Conservation (phyloP, 2,888 invertebrate genomes). For the Andrena marginata region DNA sequence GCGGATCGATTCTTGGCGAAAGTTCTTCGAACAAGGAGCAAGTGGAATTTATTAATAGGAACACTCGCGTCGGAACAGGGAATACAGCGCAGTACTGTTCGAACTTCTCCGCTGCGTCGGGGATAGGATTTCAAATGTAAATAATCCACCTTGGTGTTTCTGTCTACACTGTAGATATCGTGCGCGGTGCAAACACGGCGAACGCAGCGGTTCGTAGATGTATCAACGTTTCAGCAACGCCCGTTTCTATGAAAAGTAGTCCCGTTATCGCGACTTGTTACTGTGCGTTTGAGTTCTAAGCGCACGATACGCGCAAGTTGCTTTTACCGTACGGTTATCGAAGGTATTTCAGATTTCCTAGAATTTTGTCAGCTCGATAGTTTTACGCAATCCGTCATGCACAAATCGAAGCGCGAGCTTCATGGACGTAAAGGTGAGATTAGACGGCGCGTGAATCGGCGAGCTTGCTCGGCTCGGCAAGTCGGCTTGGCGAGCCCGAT, state of each 20-base stretch:
- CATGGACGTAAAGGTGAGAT: not conserved
- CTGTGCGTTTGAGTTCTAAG: conserved; percentile 10
- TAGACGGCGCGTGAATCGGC: too few species aligned
- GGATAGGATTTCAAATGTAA: too few species aligned
- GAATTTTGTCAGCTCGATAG: conserved; percentile 3
- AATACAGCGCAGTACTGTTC: too few species aligned
- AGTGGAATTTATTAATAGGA: not conserved
- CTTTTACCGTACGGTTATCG: conserved; percentile 24
- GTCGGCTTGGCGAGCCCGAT: too few species aligned
- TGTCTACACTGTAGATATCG: too few species aligned
- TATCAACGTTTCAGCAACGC: not conserved
- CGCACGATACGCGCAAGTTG: conserved; percentile 14
- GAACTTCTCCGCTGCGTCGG: too few species aligned
- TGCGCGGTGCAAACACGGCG: too few species aligned
- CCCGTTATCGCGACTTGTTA: not conserved
- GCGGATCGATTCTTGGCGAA: not conserved
- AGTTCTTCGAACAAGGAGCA: not conserved
- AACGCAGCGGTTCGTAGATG: too few species aligned
- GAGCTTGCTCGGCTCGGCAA: too few species aligned
- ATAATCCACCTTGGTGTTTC: too few species aligned
- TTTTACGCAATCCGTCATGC: not conserved
- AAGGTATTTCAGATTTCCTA: not conserved
- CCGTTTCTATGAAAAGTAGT: not conserved
- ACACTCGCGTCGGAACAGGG: too few species aligned
- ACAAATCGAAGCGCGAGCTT: too few species aligned